Evolutionary conservation across 2,888 invertebrate species (phyloP).

Genomic region (Pomacea canaliculata): DNA sequence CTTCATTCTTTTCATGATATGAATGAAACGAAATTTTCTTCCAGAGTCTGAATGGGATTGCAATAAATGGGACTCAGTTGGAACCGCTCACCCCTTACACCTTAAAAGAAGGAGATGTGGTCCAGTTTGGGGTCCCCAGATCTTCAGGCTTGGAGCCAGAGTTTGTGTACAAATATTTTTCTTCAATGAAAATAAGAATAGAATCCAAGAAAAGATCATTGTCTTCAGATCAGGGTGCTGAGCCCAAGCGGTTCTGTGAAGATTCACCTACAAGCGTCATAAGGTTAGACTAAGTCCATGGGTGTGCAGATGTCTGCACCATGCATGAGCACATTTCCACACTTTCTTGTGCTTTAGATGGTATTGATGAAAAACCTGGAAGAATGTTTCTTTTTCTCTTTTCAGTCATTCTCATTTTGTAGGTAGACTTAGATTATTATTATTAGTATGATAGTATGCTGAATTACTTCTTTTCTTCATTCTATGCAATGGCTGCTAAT

Average conservation of each 20-base stretch:
- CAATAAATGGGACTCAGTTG: slow-evolving; percentile 53
- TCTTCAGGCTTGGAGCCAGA: slow-evolving; percentile 44
- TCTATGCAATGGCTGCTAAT: no score
- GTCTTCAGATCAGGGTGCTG: no score
- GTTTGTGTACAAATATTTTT: slow-evolving; percentile 53
- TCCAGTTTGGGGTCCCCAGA: slow-evolving; percentile 55
- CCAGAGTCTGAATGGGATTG: slow-evolving; percentile 64
- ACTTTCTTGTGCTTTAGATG: no score
- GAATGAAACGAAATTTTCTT: background rate
- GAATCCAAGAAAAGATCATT: slow-evolving; percentile 31
- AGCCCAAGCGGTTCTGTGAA: background rate
- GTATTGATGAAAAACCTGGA: no score
- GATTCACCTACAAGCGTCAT: background rate
- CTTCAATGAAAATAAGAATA: slow-evolving; percentile 42
- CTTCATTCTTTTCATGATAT: no score
- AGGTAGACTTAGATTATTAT: no score
- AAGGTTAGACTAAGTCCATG: background rate
- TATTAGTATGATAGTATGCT: no score
- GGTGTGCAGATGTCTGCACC: no score
- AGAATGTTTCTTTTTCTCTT: no score
- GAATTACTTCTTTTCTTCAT: no score
- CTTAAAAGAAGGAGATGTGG: slow-evolving; percentile 54
- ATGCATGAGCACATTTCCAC: no score
- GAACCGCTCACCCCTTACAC: slow-evolving; percentile 36
- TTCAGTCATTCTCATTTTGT: no score